Base-by-base conservation (phyloP, 2,888 invertebrate genomes). In the Nematopogon swammerdamellus region DNA sequence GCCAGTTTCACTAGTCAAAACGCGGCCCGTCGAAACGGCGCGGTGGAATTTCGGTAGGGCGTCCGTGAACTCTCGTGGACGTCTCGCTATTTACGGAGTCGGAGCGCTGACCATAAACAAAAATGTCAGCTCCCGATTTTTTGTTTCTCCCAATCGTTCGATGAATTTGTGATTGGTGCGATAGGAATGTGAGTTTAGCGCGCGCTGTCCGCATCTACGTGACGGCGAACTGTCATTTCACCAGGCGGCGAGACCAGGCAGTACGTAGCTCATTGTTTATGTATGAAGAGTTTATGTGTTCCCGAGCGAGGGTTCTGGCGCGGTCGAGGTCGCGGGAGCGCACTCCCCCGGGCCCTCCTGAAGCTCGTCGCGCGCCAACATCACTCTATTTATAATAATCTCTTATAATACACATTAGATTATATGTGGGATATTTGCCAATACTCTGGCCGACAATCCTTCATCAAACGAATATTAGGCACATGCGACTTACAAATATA, bases 71-170 rank as follows among this genome's bases (percentile, higher is more conserved):
- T n/a, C 20, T 74, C 76, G 72, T 76, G 75, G 74, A 77, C 68
- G 76, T 76, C 75, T 67, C 67, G 72, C 76, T 76, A 75, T 77
- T 77, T 77, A 76, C 75, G 76, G 76, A 76, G 75, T 75, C 73
- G 73, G 72, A 70, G 76, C 73, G 67, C 72, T 70, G 68, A 80
- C 80, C 80, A 80, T 80, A 80, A 80, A 80, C 80, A 80, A 80
- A 80, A 80, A 80, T 80, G 80, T 80, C 80, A 80, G 79, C 79
- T 79, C 77, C 74, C 72, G 65, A 80, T 77, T 80, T 80, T 80
- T 80, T 80, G 77, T 77, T 77, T 79, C 77, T 77, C 69, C 69
- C 70, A 68, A 71, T 72, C 72, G 70, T 68, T 75, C 44, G 44
- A 36, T 36, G 36, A 36, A 36, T 36, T 36, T 36, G 8, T 4